These are phyloP conservation scores for Odontamblyopus lacepedii DNA, from an alignment of 2,797 vertebrate genomes.

Conservation along the genomic window DNA sequence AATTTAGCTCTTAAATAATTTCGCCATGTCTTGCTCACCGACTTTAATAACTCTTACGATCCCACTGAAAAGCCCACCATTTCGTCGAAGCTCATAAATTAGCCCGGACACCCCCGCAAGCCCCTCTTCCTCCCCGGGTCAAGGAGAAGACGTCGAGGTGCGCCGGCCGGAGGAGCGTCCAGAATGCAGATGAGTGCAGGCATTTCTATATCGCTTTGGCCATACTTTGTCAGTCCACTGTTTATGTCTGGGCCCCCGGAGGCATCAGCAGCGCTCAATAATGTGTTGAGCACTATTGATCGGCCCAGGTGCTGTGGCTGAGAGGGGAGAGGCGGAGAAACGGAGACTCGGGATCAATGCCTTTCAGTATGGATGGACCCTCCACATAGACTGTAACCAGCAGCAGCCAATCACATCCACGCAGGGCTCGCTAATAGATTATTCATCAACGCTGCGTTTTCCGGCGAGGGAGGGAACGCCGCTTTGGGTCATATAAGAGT, in stretches of 20 bases:
- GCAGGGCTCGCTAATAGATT: slow-evolving; percentile 63
- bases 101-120: slow-evolving; percentile 60
- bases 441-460: slow-evolving; percentile 52
- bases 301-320: slow-evolving; percentile 58
- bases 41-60: slow-evolving; percentile 38
- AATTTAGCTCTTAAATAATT: not conserved
- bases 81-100: slow-evolving; percentile 62
- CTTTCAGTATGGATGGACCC: slow-evolving; percentile 53
- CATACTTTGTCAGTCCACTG: slow-evolving; percentile 57
- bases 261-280: slow-evolving; percentile 75
- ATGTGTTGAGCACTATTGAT: slow-evolving; percentile 79
- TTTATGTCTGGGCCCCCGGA: slow-evolving; percentile 76
- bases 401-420: slow-evolving; percentile 57
- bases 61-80: slow-evolving; percentile 58
- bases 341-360: slow-evolving; percentile 62
- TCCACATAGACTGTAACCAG: slow-evolving; percentile 56
- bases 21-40: not conserved
- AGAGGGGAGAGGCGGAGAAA: slow-evolving; percentile 41
- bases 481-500: slow-evolving; percentile 8
- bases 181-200: slow-evolving; percentile 76
- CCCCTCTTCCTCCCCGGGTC: slow-evolving; percentile 61
- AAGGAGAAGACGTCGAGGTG: slow-evolving; percentile 76
- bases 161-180: slow-evolving; percentile 67
- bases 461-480: slow-evolving; percentile 25
- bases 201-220: slow-evolving; percentile 41